Evolutionary conservation across 2,113 vertebrate genomes (phyloP), one percentile per base, ranked within the genome.

Genomic region (Ifrita kowaldi): DNA sequence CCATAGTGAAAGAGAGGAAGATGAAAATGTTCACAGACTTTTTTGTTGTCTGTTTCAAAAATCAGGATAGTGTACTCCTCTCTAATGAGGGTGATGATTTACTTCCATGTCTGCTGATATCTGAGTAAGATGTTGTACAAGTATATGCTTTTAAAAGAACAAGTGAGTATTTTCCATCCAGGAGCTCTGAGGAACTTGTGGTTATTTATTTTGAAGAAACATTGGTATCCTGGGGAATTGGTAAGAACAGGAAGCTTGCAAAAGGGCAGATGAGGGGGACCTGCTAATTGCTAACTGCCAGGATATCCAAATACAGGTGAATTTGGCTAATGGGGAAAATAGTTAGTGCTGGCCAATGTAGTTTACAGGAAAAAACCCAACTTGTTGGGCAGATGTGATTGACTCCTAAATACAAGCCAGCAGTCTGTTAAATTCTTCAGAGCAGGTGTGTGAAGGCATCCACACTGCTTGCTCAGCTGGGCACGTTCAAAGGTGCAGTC

Each of bases 201-300:
- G 32, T 59, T 89, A 64, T 52, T 89, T 80, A 35, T 70, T 70
- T 79, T 2, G 3, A 91, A 95, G 50, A 93, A 87, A 49, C 70
- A 65, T 3, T 70, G 46, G 12, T 74, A 39, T 84, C 50, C 56
- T 30, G 44, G 65, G 65, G 57, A 87, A 71, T 56, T 87, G 39
- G 65, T 87, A 50, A 78, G 42, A 84, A 42, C 28, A 47, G 56
- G 39, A 89, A 81, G 47, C 35, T 87, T 84, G 55, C 32, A 55
- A 27, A 91, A 93, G 73, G 60, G 59, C 65, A 56, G n/a, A n/a
- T 20, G 17, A 84, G 57, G 18, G 22, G 12, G 13, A 18, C 20
- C 21, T 68, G 13, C 49, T 78, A 33, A 55, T 81, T 93, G 69
- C 39, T 63, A 18, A 33, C 4, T 24, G 42, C 37, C 69, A 56